Percentiles rank a stretch among this genome's conserved stretches.
Evolutionary conservation across 2,797 vertebrate species (phyloP).

Genomic region (Chaetodon trifasciatus): DNA sequence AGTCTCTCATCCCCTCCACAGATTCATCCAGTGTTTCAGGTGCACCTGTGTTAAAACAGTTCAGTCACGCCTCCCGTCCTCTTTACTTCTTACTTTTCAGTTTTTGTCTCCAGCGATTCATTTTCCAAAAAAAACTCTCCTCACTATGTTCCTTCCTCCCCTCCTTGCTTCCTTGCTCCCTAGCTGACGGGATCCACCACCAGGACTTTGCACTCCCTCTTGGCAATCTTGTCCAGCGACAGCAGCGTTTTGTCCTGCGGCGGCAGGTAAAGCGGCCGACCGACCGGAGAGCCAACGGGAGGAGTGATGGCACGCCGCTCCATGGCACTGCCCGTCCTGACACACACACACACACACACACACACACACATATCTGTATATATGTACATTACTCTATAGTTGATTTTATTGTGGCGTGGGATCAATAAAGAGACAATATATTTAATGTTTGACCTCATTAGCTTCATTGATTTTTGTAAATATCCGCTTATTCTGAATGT

Average conservation of each 20-base stretch:
- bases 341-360: conserved; percentile 21
- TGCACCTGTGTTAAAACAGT: too few species aligned
- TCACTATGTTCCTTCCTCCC: not conserved
- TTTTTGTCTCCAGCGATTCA: not conserved
- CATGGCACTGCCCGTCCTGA: conserved; percentile 95
- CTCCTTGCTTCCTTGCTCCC: not conserved
- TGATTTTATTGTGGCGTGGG: too few species aligned
- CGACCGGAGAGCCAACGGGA: conserved; percentile 92
- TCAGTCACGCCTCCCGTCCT: not conserved
- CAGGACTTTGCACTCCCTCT: conserved; percentile 95
- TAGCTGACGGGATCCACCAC: conserved; percentile 87
- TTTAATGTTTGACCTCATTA: too few species aligned
- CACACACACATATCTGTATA: conserved; percentile 6
- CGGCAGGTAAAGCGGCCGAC: conserved; percentile 92
- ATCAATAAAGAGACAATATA: too few species aligned
- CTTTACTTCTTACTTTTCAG: not conserved
- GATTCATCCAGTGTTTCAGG: not conserved
- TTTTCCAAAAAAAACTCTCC: not conserved
- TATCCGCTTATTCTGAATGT: too few species aligned
- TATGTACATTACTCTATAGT: too few species aligned
- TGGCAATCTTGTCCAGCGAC: conserved; percentile 96
- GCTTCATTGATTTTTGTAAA: too few species aligned
- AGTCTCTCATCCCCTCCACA: not conserved
- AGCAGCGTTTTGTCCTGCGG: conserved; percentile 90
- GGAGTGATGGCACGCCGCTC: conserved; percentile 95